phyloP scores from a whole-genome alignment of 30 jellyfish, hydroid and myxozoan species.

The Phacellophora camtschatica region DNA sequence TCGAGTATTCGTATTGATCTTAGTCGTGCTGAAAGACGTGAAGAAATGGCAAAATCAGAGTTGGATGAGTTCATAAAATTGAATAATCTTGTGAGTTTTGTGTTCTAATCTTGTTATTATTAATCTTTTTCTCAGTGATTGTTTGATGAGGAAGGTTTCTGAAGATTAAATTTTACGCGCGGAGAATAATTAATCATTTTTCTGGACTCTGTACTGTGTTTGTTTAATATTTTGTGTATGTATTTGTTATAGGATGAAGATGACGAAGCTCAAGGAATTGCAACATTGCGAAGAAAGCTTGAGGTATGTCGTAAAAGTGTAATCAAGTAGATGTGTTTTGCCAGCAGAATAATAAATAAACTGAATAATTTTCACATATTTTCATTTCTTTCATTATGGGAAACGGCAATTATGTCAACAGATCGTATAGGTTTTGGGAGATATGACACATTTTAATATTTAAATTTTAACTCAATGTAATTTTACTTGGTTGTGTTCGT shows the following conservation, averaged over 20 bases:
- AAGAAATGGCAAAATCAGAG: constrained; percentile 19
- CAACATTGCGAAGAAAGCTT: constrained; percentile 24
- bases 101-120: background rate
- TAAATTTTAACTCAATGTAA: too few relatives aligned
- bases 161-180: too few relatives aligned
- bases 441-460: too few relatives aligned
- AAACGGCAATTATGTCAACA: too few relatives aligned
- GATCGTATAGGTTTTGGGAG: too few relatives aligned
- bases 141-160: too few relatives aligned
- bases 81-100: constrained; percentile 9
- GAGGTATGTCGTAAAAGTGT: background rate
- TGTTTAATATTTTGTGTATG: background rate
- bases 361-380: too few relatives aligned
- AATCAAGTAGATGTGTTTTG: background rate
- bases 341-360: too few relatives aligned
- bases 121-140: too few relatives aligned
- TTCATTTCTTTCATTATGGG: too few relatives aligned
- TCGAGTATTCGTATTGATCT: background rate
- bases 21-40: constrained; percentile 30
- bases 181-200: too few relatives aligned
- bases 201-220: background rate
- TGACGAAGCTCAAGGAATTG: constrained; percentile 26
- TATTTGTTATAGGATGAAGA: constrained; percentile 13
- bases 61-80: constrained; percentile 32
- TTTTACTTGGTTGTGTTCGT: too few relatives aligned